Conservation (phyloP, 2,113 vertebrate genomes). For the Scomber japonicus region DNA sequence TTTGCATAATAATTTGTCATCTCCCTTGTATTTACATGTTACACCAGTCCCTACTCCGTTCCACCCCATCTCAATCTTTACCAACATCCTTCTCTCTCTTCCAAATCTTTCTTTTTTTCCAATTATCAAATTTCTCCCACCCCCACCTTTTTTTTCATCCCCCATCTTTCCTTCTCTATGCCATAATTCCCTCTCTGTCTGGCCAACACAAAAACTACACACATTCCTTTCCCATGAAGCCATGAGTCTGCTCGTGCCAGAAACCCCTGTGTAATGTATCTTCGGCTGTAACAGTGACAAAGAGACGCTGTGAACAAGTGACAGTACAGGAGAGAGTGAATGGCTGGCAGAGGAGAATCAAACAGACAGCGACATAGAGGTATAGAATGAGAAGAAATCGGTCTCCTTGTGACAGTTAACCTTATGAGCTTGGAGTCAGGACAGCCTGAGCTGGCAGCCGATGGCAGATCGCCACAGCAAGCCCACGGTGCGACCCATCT, state of each 20-base stretch:
- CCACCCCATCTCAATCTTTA: background rate
- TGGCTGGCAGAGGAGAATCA: slow-evolving; percentile 33
- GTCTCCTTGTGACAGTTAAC: slow-evolving; percentile 66
- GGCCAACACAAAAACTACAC: slow-evolving; percentile 65
- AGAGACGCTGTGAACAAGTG: slow-evolving; percentile 12
- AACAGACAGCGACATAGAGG: slow-evolving; percentile 37
- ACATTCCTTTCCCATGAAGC: slow-evolving; percentile 93
- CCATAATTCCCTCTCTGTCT: slow-evolving; percentile 29
- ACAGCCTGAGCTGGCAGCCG: slow-evolving; percentile 65
- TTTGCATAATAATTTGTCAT: slow-evolving; percentile 83
- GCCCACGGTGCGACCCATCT: slow-evolving; percentile 79
- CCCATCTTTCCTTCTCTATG: slow-evolving; percentile 1
- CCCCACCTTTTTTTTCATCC: slow-evolving; percentile 26
- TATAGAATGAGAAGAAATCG: slow-evolving; percentile 33
- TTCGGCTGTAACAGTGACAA: slow-evolving; percentile 32
- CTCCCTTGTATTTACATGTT: slow-evolving; percentile 25
- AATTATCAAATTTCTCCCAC: slow-evolving; percentile 8
- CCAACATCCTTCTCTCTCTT: slow-evolving; percentile 5
- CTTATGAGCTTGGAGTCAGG: slow-evolving; percentile 58
- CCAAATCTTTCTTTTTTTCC: background rate
- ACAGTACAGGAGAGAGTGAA: slow-evolving; percentile 22
- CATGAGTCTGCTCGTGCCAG: slow-evolving; percentile 70
- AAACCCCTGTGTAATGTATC: slow-evolving; percentile 43
- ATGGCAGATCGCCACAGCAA: slow-evolving; percentile 62
- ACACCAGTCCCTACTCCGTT: background rate